Base-by-base conservation (phyloP, 2,113 vertebrate genomes). In the Neogobius melanostomus region DNA sequence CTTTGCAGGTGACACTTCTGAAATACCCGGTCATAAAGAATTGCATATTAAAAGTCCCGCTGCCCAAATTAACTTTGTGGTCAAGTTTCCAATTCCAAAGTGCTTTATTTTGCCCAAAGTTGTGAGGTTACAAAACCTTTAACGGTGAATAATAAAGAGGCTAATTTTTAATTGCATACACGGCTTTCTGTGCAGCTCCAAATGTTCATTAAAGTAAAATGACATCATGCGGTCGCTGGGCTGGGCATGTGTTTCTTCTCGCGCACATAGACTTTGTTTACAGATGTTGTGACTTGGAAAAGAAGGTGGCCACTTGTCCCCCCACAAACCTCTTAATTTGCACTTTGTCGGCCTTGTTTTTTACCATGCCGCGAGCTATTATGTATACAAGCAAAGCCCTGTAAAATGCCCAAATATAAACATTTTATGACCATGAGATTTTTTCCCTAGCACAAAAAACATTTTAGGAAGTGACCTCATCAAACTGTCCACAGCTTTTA, bases 371-470 rank as follows among this genome's bases (percentile, higher is more conserved):
- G 84, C 57, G 69, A 88, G 88, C 90, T 88, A 88, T 91, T 88
- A 87, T 84, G 73, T 79, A 90, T 82, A 85, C 86, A 87, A 87
- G 85, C 85, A 83, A 82, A 80, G 80, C 83, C 76, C 79, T 75
- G 87, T 92, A 91, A 93, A 92, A 91, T 56, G 76, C 72, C 74
- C 85, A 79, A 74, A 90, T 89, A 87, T 91, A 92, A 90, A 86
- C 75, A 51, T 85, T 92, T 92, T 87, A 90, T 81, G 78, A 74
- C 54, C 17, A 66, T 84, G 84, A 80, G 79, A 83, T 85, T 69
- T 87, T 82, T 89, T 73, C 72, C 61, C 79, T 69, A 84, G 64
- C 80, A 80, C 67, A 78, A 66, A 59, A 83, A 72, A 69, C 69
- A 79, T 85, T 49, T 81, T 52, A 81, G 69, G 71, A 77, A 17